Evolutionary conservation across 2,797 vertebrate species (phyloP).

Genomic region (Molossus alvarezi): DNA sequence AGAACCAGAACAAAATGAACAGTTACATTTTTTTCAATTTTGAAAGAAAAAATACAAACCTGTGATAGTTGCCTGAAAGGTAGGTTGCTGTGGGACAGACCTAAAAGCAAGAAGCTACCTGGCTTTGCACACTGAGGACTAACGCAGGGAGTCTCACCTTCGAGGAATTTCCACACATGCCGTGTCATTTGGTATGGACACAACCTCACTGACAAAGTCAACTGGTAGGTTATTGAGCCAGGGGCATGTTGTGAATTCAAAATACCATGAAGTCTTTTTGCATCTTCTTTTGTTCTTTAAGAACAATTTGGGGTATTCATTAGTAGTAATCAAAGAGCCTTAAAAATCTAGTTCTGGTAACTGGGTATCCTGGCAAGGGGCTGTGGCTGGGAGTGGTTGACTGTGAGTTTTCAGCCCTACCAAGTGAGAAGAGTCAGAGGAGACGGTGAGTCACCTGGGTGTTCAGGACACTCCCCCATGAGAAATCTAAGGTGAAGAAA

Average conservation of each 20-base stretch:
- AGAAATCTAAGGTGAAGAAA: slow-evolving; percentile 38
- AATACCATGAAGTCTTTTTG: slow-evolving; percentile 20
- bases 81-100: neutral
- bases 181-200: neutral
- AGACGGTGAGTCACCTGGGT: neutral
- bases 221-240: neutral
- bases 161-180: neutral
- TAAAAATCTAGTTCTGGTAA: neutral
- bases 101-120: neutral
- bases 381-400: neutral
- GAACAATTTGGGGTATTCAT: slow-evolving; percentile 23
- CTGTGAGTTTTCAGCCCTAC: neutral
- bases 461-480: neutral
- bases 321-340: neutral
- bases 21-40: neutral
- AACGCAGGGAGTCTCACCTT: neutral
- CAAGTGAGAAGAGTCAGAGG: neutral
- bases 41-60: slow-evolving; percentile 39
- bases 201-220: slow-evolving; percentile 40
- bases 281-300: slow-evolving; percentile 5
- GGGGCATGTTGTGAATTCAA: neutral
- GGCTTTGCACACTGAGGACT: neutral
- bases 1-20: neutral
- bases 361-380: neutral
- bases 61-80: neutral